These are phyloP conservation scores for Aythya fuligula DNA, from an alignment of 2,797 vertebrate genomes.

Conservation along the genomic window DNA sequence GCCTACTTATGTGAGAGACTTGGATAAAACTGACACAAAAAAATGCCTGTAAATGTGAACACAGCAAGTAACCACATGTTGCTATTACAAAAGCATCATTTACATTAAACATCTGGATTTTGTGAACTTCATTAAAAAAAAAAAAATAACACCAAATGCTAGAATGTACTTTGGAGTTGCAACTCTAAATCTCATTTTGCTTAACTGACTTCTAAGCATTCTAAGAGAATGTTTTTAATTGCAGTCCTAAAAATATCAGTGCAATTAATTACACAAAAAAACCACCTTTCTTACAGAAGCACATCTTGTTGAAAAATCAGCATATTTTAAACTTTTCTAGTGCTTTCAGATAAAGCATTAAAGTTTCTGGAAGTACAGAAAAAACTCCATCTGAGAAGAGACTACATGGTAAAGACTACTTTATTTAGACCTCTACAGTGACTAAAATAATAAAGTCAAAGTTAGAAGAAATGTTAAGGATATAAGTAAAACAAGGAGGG, in stretches of 20 bases:
- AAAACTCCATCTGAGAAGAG: background rate
- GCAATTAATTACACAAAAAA: background rate
- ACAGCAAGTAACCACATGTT: constrained; percentile 30
- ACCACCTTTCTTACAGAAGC: background rate
- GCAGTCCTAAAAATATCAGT: background rate
- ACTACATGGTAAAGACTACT: background rate
- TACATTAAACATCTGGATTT: constrained; percentile 33
- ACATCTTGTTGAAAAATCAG: background rate
- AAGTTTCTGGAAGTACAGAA: background rate
- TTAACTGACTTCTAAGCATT: background rate
- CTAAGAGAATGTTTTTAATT: background rate
- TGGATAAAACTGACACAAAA: background rate
- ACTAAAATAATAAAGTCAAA: background rate
- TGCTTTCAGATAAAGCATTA: background rate
- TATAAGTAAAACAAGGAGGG: background rate
- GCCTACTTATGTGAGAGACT: background rate
- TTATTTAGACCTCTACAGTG: background rate
- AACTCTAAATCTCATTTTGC: background rate
- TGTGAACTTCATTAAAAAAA: background rate
- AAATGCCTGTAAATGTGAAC: constrained; percentile 10
- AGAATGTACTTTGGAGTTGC: background rate
- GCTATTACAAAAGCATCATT: constrained; percentile 11
- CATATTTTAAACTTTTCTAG: background rate
- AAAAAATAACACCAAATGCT: background rate
- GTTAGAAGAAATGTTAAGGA: background rate